These are phyloP conservation scores for Ictidomys tridecemlineatus DNA, from an alignment of 2,113 vertebrate species.

Conservation along the genomic window DNA sequence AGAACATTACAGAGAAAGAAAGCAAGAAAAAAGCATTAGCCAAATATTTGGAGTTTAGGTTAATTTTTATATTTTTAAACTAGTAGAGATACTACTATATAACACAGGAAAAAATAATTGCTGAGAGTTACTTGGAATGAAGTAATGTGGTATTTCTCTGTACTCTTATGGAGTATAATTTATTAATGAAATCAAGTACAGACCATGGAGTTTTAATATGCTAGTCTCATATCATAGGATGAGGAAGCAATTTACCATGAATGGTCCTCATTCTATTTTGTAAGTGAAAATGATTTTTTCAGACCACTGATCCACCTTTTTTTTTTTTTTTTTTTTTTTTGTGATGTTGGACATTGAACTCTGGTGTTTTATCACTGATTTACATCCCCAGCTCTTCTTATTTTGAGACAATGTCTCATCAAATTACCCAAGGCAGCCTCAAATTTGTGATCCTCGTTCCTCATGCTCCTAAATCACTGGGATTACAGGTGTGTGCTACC, in stretches of 20 bases:
- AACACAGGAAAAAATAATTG: conserved; percentile 37
- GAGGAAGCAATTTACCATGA: conserved; percentile 3
- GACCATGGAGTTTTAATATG: conserved; percentile 8
- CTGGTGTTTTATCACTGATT: no score
- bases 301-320: background rate
- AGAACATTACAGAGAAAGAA: conserved; percentile 37
- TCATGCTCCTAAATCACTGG: no score
- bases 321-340: no score
- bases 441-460: no score
- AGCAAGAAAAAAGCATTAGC: background rate
- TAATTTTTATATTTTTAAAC: conserved; percentile 45
- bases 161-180: background rate
- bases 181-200: conserved; percentile 24
- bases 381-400: no score
- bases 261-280: background rate
- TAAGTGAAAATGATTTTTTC: conserved; percentile 21
- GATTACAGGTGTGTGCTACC: no score
- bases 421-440: no score
- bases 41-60: conserved; percentile 37
- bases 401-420: no score
- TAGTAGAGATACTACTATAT: background rate
- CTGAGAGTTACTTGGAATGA: background rate
- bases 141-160: background rate
- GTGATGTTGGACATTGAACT: no score
- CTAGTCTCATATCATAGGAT: conserved; percentile 17